Percentiles rank a stretch among this genome's conserved stretches.
These are phyloP conservation scores for Lysiphlebus fabarum DNA, from an alignment of 1,140 invertebrate genomes.

Conservation along the genomic window DNA sequence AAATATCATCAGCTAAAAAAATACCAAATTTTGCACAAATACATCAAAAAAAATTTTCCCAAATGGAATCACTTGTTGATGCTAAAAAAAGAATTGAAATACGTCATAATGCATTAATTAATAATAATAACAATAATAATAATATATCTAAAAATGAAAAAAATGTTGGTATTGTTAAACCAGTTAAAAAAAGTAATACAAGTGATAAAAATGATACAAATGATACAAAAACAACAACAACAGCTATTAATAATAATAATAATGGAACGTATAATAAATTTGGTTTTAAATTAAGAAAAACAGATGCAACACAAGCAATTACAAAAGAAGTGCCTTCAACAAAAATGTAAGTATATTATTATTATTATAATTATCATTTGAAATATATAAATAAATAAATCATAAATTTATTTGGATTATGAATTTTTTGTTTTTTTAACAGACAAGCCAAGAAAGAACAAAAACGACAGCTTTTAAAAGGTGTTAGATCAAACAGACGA, in stretches of 20 bases:
- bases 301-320: constrained; percentile 35
- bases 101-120: constrained; percentile 34
- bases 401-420: too few relatives aligned
- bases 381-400: constrained; percentile 9
- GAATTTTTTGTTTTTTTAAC: constrained; percentile 21
- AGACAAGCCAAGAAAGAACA: constrained; percentile 47
- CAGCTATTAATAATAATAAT: constrained; percentile 11
- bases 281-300: constrained; percentile 47
- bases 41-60: constrained; percentile 61
- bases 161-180: constrained; percentile 15
- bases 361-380: background rate
- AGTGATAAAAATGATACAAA: background rate
- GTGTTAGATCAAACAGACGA: constrained; percentile 64
- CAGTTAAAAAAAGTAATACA: background rate
- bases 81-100: constrained; percentile 55
- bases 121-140: background rate
- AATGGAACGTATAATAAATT: constrained; percentile 47
- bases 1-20: constrained; percentile 46
- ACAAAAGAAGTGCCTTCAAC: constrained; percentile 22
- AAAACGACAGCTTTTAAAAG: constrained; percentile 55
- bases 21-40: constrained; percentile 64
- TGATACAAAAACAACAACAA: background rate
- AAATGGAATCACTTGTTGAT: constrained; percentile 65
- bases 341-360: constrained; percentile 21
- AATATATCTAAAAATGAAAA: constrained; percentile 11